Evolutionary conservation across 2,113 vertebrate species (phyloP).

Genomic region (Daboia siamensis): DNA sequence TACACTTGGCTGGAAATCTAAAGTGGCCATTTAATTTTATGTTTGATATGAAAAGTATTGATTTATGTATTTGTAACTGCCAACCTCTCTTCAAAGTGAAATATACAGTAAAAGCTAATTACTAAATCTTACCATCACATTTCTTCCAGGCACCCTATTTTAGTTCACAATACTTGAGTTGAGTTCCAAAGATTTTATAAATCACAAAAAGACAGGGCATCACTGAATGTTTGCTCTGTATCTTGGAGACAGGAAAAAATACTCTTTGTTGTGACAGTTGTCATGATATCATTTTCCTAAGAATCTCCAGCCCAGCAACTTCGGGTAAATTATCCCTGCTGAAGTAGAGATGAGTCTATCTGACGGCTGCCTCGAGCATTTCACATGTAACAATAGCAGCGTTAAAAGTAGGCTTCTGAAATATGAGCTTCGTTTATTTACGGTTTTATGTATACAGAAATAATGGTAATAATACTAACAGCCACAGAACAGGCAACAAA

Average conservation of each 20-base stretch:
- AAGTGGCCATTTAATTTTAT: neutral
- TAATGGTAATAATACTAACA: neutral
- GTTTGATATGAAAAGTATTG: neutral
- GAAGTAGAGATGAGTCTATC: neutral
- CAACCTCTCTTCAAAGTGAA: neutral
- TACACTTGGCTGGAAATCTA: neutral
- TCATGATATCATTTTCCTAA: constrained; percentile 56
- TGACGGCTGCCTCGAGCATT: neutral
- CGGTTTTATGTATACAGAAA: neutral
- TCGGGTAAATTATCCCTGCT: constrained; percentile 38
- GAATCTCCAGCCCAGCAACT: constrained; percentile 45
- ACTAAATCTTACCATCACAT: neutral
- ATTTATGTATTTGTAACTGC: neutral
- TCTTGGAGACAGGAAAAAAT: constrained; percentile 56
- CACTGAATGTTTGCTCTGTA: constrained; percentile 5
- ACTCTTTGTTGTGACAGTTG: constrained; percentile 61
- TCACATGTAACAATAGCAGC: neutral
- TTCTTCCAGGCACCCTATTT: neutral
- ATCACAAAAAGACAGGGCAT: constrained; percentile 5
- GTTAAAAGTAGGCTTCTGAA: neutral
- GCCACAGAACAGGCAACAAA: neutral
- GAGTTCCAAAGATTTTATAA: constrained; percentile 10
- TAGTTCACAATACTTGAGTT: neutral
- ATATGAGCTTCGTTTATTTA: neutral
- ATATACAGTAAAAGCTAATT: neutral